Evolutionary conservation across 2,113 vertebrate genomes (phyloP).

Genomic region (Chunga burmeisteri): DNA sequence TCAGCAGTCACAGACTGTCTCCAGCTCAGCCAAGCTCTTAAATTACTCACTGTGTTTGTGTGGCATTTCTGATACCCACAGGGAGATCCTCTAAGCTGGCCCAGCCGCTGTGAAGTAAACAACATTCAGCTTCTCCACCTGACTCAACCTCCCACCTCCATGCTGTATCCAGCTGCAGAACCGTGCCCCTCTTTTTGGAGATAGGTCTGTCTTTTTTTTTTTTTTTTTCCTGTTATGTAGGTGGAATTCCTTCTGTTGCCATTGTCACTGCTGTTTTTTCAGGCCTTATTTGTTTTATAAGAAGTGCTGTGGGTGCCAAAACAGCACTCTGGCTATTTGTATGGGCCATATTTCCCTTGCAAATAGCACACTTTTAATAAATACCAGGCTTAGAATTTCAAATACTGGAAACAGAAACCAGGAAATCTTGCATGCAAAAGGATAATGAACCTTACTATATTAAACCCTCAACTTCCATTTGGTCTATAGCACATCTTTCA

Average conservation of each 20-base stretch:
- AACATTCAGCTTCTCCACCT: not conserved
- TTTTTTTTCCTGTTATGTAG: not conserved
- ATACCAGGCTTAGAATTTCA: not conserved
- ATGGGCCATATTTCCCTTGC: not conserved
- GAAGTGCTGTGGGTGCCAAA: not conserved
- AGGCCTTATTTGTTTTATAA: not conserved
- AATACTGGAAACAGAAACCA: not conserved
- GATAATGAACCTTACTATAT: not conserved
- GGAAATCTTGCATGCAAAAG: not conserved
- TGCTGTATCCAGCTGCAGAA: not conserved
- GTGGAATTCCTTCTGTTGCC: not conserved
- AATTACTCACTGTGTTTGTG: not conserved
- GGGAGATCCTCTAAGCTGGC: not conserved
- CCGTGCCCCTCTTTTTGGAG: not conserved
- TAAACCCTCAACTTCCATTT: not conserved
- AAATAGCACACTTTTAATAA: not conserved
- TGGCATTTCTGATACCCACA: not conserved
- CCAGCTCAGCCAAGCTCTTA: not conserved
- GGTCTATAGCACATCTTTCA: not conserved
- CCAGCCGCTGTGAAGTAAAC: not conserved
- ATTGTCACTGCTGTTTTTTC: not conserved
- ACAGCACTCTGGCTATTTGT: not conserved
- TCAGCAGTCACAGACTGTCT: not conserved
- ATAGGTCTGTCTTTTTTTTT: not conserved
- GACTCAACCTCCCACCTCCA: fast-evolving